Evolutionary conservation across 2,797 vertebrate species (phyloP).

Genomic region (Echiichthys vipera): DNA sequence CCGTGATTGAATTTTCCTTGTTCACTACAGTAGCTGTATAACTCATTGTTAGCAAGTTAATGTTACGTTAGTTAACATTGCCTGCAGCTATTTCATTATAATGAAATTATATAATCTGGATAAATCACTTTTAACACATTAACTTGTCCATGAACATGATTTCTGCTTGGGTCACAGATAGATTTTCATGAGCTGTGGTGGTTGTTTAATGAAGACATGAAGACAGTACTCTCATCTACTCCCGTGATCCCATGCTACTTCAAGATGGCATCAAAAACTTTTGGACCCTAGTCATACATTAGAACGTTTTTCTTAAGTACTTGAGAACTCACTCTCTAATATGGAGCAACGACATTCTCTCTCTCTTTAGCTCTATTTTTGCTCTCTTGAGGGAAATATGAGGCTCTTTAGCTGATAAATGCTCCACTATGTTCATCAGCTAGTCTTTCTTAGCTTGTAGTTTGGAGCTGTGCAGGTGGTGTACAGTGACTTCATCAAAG

Average conservation of each 20-base stretch:
- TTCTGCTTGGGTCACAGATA: background rate
- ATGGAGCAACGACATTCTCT: too few relatives aligned
- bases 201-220: too few relatives aligned
- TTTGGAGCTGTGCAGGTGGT: background rate
- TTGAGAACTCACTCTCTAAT: too few relatives aligned
- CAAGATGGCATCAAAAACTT: background rate
- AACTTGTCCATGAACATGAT: background rate
- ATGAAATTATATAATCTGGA: background rate
- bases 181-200: background rate
- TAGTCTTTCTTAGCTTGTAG: background rate
- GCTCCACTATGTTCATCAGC: background rate
- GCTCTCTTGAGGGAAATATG: background rate
- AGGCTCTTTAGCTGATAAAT: background rate
- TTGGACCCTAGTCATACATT: too few relatives aligned
- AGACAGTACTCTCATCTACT: background rate
- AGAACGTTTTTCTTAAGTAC: too few relatives aligned
- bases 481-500: too few relatives aligned
- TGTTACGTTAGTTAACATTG: background rate
- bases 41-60: too few relatives aligned
- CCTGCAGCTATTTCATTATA: background rate
- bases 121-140: too few relatives aligned
- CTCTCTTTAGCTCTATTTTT: background rate
- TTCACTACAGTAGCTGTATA: too few relatives aligned
- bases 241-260: background rate
- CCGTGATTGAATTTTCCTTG: too few relatives aligned